Evolutionary conservation across 2,888 invertebrate genomes (phyloP).

Genomic region (Alcis repandata): DNA sequence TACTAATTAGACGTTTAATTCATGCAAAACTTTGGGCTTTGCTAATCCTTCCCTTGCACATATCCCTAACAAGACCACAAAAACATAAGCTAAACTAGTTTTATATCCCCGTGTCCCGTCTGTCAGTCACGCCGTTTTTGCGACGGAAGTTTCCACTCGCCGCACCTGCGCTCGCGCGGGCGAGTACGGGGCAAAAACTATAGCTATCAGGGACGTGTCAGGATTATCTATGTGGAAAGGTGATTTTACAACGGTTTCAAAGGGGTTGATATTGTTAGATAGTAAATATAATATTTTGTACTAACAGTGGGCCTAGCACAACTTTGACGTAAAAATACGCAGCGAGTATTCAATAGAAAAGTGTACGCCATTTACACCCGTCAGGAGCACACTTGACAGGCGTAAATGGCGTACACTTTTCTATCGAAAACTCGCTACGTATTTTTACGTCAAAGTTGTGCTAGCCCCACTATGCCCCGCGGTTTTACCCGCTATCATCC

Average conservation of each 20-base stretch:
- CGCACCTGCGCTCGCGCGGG: conserved; percentile 8
- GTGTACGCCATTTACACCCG: too few relatives aligned
- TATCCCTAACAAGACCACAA: conserved; percentile 7
- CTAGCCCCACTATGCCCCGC: too few relatives aligned
- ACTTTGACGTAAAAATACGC: too few relatives aligned
- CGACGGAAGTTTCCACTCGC: conserved; percentile 20
- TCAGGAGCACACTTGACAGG: too few relatives aligned
- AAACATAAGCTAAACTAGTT: conserved; percentile 36
- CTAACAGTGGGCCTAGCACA: too few relatives aligned
- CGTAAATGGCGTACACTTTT: too few relatives aligned
- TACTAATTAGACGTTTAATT: too few relatives aligned
- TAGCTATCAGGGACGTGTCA: neutral
- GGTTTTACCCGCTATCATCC: too few relatives aligned
- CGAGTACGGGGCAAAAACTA: conserved; percentile 3
- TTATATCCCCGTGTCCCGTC: conserved; percentile 33
- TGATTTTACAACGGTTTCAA: conserved; percentile 8
- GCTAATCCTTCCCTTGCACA: neutral
- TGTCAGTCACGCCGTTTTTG: conserved; percentile 37
- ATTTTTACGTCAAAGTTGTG: too few relatives aligned
- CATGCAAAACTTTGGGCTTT: neutral
- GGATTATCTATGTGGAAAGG: conserved; percentile 17
- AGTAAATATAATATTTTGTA: neutral
- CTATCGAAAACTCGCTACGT: too few relatives aligned
- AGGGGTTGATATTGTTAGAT: neutral
- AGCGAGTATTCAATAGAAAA: too few relatives aligned